Percentiles rank a stretch among this genome's conserved stretches.
phyloP scores from a whole-genome alignment of 2,113 vertebrate species.

The Pholis gunnellus region DNA sequence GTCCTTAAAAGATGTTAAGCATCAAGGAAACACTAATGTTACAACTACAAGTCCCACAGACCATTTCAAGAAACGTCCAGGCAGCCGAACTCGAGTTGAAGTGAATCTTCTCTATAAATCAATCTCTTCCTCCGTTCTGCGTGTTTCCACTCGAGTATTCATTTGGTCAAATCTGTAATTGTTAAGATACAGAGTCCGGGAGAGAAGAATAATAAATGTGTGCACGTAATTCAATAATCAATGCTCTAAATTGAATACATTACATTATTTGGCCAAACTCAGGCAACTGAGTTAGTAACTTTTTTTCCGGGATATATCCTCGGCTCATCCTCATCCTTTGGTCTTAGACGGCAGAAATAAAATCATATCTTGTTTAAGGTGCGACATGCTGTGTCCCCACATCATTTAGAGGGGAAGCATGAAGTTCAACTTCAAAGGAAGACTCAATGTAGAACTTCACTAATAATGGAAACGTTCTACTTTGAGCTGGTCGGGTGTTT shows the following conservation, averaged over 20 bases:
- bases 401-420: neutral
- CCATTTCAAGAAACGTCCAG: neutral
- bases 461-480: neutral
- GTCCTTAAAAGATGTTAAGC: neutral
- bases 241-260: neutral
- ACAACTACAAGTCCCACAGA: neutral
- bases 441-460: neutral
- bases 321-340: neutral
- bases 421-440: too few relatives aligned
- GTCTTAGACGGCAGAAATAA: neutral
- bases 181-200: neutral
- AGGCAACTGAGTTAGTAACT: neutral
- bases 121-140: neutral
- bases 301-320: neutral
- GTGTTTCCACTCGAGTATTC: neutral
- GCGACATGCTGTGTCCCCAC: neutral
- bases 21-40: neutral
- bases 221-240: neutral
- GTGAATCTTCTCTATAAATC: neutral
- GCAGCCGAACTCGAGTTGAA: too few relatives aligned
- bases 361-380: neutral
- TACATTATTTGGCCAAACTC: neutral
- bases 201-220: too few relatives aligned
- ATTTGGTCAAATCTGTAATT: neutral
- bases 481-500: neutral